A percentile compares a stretch with the other conserved stretches of the same genome.
Evolutionary conservation across 2,113 vertebrate genomes (phyloP).

Genomic region (Hucho hucho): DNA sequence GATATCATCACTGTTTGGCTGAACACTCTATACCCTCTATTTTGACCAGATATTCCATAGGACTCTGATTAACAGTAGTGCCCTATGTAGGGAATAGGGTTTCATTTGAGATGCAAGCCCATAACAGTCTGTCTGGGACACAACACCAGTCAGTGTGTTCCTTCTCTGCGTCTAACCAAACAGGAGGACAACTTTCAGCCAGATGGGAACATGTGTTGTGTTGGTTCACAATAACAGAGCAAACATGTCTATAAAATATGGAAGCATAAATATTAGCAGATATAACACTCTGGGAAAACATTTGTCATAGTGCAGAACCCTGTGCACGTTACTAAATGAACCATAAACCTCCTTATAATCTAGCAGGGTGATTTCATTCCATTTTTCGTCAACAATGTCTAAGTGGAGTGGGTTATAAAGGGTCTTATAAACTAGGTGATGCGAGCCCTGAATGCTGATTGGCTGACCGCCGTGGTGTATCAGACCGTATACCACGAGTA

Average conservation of each 20-base stretch:
- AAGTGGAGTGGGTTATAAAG: background rate
- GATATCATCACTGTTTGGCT: conserved; percentile 51
- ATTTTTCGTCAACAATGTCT: background rate
- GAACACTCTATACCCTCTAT: no score
- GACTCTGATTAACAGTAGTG: no score
- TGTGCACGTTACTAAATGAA: no score
- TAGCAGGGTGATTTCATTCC: no score
- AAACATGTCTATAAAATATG: conserved; percentile 42
- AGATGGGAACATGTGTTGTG: conserved; percentile 51
- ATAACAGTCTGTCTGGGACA: conserved; percentile 55
- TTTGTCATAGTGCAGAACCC: background rate
- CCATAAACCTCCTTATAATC: no score
- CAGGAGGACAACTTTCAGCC: conserved; percentile 59
- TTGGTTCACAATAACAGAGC: conserved; percentile 49
- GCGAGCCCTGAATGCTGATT: no score
- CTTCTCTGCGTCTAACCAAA: conserved; percentile 53
- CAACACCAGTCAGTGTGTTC: conserved; percentile 59
- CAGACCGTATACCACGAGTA: no score
- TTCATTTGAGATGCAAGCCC: conserved; percentile 26
- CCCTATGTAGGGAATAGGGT: no score
- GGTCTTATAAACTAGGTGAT: background rate
- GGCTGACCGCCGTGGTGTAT: no score
- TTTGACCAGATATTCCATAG: no score
- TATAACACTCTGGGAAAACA: background rate
- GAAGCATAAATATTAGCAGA: background rate